Evolutionary conservation across 2,888 invertebrate genomes (phyloP).

Genomic region (Crepidodera aurea): DNA sequence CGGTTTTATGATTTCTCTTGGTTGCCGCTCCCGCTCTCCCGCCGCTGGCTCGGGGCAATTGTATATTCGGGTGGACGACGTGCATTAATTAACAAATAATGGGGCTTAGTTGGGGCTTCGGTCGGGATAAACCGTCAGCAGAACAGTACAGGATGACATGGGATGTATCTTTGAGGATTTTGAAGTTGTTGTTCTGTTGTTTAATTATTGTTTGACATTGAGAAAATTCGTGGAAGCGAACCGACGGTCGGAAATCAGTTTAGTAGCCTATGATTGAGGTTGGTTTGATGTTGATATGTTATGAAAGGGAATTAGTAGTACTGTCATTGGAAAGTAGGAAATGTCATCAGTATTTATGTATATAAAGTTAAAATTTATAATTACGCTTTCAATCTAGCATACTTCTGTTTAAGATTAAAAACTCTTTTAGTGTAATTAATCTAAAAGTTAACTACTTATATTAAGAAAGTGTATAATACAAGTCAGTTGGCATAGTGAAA

Average conservation of each 20-base stretch:
- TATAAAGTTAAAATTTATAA: no score
- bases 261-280: not conserved
- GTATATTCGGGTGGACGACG: slow-evolving; percentile 7
- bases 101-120: slow-evolving; percentile 19
- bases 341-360: no score
- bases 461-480: no score
- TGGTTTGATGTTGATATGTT: no score
- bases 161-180: slow-evolving; percentile 24
- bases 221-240: slow-evolving; percentile 13
- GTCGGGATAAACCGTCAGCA: slow-evolving; percentile 12
- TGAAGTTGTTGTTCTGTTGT: slow-evolving; percentile 20
- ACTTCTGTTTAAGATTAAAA: no score
- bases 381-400: no score
- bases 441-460: no score
- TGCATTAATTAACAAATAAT: slow-evolving; percentile 27
- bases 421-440: no score
- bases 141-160: not conserved
- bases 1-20: slow-evolving; percentile 6
- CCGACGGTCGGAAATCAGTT: not conserved
- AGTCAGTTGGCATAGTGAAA: no score
- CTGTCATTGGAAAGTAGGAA: no score
- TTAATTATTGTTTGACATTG: slow-evolving; percentile 26
- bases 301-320: no score
- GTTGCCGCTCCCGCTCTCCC: not conserved
- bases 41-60: not conserved